phyloP scores from a whole-genome alignment of 2,888 invertebrate species.

The Hirudinaria manillensis region DNA sequence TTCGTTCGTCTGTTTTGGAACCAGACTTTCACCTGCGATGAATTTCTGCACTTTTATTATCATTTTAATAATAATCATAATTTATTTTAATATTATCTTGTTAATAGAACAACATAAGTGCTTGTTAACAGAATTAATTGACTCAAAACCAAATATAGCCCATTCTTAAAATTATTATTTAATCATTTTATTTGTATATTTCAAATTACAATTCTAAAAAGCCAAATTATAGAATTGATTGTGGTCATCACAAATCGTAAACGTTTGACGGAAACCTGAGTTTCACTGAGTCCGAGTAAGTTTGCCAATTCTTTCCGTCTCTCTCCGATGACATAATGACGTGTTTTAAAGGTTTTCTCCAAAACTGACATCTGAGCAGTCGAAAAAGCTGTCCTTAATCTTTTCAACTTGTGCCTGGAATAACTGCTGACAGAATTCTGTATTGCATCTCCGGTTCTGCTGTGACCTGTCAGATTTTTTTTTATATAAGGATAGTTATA shows the following conservation, averaged over 20 bases:
- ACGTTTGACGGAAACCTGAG: neutral
- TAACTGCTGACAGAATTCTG: too few species aligned
- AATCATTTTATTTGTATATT: too few species aligned
- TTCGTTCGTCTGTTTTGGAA: slow-evolving; percentile 17
- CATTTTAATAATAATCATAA: neutral
- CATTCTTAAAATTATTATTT: too few species aligned
- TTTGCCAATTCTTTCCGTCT: slow-evolving; percentile 10
- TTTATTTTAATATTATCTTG: neutral
- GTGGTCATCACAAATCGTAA: too few species aligned
- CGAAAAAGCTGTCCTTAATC: slow-evolving; percentile 13
- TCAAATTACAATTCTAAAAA: too few species aligned
- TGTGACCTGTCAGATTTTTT: too few species aligned
- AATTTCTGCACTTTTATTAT: neutral
- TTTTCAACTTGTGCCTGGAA: slow-evolving; percentile 16
- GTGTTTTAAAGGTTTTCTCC: slow-evolving; percentile 16
- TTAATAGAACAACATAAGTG: neutral
- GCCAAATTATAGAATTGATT: too few species aligned
- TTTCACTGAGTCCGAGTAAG: slow-evolving; percentile 12
- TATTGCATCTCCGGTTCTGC: too few species aligned
- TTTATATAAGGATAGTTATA: too few species aligned
- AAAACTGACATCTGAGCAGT: slow-evolving; percentile 14
- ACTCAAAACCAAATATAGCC: too few species aligned
- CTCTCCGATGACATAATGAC: slow-evolving; percentile 18
- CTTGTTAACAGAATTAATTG: neutral
- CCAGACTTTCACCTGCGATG: slow-evolving; percentile 17